Evolutionary conservation across 2,797 vertebrate species (phyloP), one percentile per base, ranked within the genome.

Genomic region (Poeciliopsis infans): DNA sequence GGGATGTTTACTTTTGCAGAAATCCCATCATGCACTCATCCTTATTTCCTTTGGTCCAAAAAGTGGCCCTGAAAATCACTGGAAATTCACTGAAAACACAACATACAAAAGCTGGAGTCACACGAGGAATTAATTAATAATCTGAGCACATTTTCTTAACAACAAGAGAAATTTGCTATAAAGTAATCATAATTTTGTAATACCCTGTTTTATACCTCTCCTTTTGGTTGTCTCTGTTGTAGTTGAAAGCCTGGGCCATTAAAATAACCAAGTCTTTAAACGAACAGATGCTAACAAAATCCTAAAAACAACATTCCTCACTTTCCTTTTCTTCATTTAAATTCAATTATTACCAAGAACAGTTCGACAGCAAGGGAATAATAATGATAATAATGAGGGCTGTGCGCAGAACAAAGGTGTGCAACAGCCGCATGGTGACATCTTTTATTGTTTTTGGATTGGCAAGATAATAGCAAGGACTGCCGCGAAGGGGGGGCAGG

Each of bases 381-480:
- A 93, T 95, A 82, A 92, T 86, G 91, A 92, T 95, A 93, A 93
- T 94, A 93, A 95, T 89, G 91, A 93, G 90, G 81, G 89, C 77
- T 74, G 76, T 74, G 83, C 77, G 64, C 46, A 31, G 85, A 91
- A 94, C 91, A 87, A 90, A 93, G 93, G 92, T 93, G 91, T 85
- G 87, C 83, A 77, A 82, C 82, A 86, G 93, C 87, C 84, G 78
- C 80, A 33, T 57, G 76, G 91, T 88, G 91, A 93, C 92, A 93
- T 94, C 92, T 94, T 95, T 95, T 95, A 92, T 95, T 12, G 79
- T 79, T 85, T 90, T 85, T 57, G 81, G 90, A 95, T 92, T 94
- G 95, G 94, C 94, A 95, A 93, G 90, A 95, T 95, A 95, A 95
- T 95, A 90, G 90, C 68, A 25, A 86, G 82, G 78, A 91, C 79